Evolutionary conservation across 2,113 vertebrate genomes (phyloP), one percentile per base, ranked within the genome.

Genomic region (Laterallus jamaicensis): DNA sequence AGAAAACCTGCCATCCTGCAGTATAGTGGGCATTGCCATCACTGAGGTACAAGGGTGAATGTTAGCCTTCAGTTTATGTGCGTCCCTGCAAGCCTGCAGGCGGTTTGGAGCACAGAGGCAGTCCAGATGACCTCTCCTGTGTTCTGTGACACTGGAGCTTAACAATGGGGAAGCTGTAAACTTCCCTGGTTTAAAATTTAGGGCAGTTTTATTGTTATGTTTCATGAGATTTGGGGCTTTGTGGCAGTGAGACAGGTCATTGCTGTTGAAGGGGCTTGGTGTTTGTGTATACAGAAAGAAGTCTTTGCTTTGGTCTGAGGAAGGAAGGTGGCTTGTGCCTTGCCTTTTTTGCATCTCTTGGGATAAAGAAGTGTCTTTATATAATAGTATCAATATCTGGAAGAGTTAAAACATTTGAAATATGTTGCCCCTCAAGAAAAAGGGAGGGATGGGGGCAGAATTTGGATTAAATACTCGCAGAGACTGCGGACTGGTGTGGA

Each of bases 391-490:
- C 35, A 21, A 3, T 60, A 71, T 52, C 40, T 74, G 62, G 66
- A 60, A 50, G 54, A 58, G 69, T 92, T 89, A 55, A 37, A 75
- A 69, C 55, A 37, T 68, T 94, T 82, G 87, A 54, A 78, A 47
- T 32, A 10, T 37, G 32, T 76, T 32, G 24, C 49, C 54, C 29
- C 52, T 71, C 8, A 69, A 75, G 31, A 69, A 60, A 88, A 39
- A 58, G 29, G 25, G n/a, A 1, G 15, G 2, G 6, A 40, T 40
- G 10, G 3, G 15, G 3, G 6, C 8, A 15, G 55, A 78, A n/a
- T 92, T 95, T 93, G 52, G 26, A 32, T 76, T 15, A 90, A 88
- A 42, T 95, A 80, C 37, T 62, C 88, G 54, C 16, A 76, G 73
- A 60, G 47, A 31, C 29, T 71, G 18, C 69, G 67, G 37, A 44